Evolutionary conservation across 64 coral and sea anemone species (phyloP).

Genomic region (Dendronephthya gigantea): DNA sequence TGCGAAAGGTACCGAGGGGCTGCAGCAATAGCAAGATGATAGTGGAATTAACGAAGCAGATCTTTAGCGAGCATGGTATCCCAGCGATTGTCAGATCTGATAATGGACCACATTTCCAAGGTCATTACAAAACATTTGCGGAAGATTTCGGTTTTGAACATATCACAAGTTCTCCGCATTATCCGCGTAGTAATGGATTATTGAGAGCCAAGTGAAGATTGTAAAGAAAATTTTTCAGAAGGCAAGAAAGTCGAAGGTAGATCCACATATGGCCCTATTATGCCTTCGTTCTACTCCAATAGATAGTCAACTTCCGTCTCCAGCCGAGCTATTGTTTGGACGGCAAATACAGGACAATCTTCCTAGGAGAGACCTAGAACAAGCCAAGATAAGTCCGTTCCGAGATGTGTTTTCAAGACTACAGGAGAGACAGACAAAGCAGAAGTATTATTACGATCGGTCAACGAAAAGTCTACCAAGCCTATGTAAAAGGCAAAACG

Average conservation of each 20-base stretch:
- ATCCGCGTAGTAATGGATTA: conserved; percentile 25
- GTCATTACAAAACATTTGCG: conserved; percentile 20
- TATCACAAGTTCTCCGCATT: neutral
- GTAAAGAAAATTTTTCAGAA: neutral
- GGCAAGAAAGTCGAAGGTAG: neutral
- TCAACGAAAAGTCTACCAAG: too few relatives aligned
- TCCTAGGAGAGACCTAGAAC: conserved; percentile 31
- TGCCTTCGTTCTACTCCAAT: conserved; percentile 22
- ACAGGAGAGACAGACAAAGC: too few relatives aligned
- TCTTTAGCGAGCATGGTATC: conserved; percentile 39
- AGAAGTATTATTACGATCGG: too few relatives aligned
- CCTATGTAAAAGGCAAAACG: conserved; percentile 5
- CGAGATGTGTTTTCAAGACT: too few relatives aligned
- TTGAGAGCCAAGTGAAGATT: conserved; percentile 25
- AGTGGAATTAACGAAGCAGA: conserved; percentile 24
- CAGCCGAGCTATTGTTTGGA: too few relatives aligned
- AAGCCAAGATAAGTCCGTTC: too few relatives aligned
- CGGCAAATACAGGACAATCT: conserved; percentile 35
- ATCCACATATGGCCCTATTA: neutral
- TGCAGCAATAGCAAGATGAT: conserved; percentile 31
- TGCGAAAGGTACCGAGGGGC: conserved; percentile 18
- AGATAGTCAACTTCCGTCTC: conserved; percentile 25
- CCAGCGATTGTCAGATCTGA: conserved; percentile 27
- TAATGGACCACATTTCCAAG: conserved; percentile 37
- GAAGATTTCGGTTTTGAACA: conserved; percentile 39